phyloP scores from a whole-genome alignment of 2,797 vertebrate genomes.

The Tachyglossus aculeatus region DNA sequence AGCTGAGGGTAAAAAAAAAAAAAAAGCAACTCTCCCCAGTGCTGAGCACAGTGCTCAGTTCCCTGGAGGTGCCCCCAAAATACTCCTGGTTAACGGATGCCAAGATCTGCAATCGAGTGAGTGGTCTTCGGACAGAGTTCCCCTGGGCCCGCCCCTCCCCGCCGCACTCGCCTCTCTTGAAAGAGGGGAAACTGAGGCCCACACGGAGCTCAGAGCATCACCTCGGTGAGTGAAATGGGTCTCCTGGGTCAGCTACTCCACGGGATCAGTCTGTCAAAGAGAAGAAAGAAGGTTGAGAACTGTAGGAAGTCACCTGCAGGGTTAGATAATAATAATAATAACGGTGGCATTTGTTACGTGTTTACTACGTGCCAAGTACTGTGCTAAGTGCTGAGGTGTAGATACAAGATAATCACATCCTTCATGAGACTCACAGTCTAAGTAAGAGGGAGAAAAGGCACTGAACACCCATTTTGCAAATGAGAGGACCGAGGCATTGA shows the following conservation, averaged over 20 bases:
- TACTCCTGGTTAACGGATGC: no score
- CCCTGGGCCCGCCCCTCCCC: neutral
- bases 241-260: slow-evolving; percentile 70
- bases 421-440: neutral
- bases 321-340: neutral
- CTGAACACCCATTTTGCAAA: neutral
- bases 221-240: slow-evolving; percentile 57
- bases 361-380: no score
- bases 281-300: slow-evolving; percentile 19
- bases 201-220: slow-evolving; percentile 37
- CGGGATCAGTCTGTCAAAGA: slow-evolving; percentile 71
- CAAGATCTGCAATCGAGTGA: no score
- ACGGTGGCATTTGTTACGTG: no score
- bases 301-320: neutral
- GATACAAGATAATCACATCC: no score
- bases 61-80: no score
- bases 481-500: neutral
- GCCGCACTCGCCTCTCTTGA: neutral
- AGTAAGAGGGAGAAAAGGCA: neutral
- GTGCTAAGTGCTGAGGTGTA: no score
- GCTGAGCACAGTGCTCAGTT: no score
- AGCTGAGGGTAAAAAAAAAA: no score
- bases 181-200: neutral
- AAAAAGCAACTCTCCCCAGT: no score
- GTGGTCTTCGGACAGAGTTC: neutral